These are phyloP conservation scores for Drosophila pandora DNA, from an alignment of 1,140 invertebrate species.

Conservation along the genomic window DNA sequence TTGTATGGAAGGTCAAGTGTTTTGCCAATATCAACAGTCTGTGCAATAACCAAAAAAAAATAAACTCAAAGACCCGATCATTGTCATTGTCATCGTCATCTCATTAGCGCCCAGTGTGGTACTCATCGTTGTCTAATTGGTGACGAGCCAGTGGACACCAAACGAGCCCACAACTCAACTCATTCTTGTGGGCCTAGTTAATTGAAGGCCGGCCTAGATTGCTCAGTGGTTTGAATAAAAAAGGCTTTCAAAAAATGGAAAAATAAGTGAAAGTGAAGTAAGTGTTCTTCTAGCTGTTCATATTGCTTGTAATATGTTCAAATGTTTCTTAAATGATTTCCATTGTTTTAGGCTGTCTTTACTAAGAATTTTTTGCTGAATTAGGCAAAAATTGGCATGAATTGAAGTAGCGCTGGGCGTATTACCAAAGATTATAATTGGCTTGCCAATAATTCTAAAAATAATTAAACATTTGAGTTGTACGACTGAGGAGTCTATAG, in stretches of 20 bases:
- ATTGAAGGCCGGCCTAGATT: conserved; percentile 28
- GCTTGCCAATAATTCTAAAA: neutral
- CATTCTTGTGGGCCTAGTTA: conserved; percentile 33
- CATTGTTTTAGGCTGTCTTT: too few species aligned
- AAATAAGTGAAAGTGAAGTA: conserved; percentile 1
- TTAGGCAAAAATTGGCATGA: neutral
- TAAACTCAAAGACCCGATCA: conserved; percentile 8
- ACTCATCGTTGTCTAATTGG: conserved; percentile 58
- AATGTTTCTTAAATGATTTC: too few species aligned
- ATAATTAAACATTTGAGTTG: neutral
- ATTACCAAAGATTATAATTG: conserved; percentile 8
- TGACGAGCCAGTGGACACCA: conserved; percentile 55
- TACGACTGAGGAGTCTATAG: too few species aligned
- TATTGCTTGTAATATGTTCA: too few species aligned
- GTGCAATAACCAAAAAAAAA: conserved; percentile 26
- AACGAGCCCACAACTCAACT: conserved; percentile 22
- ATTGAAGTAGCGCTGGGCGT: neutral
- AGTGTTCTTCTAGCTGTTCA: too few species aligned
- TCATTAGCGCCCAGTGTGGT: conserved; percentile 35
- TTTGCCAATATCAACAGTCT: conserved; percentile 44
- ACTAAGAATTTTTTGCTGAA: neutral
- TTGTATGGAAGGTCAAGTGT: conserved; percentile 37
- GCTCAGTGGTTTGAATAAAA: neutral
- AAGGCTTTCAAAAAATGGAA: conserved; percentile 15
- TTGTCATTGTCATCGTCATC: conserved; percentile 44